Conservation (phyloP, 2,113 vertebrate species). For the Limanda limanda region DNA sequence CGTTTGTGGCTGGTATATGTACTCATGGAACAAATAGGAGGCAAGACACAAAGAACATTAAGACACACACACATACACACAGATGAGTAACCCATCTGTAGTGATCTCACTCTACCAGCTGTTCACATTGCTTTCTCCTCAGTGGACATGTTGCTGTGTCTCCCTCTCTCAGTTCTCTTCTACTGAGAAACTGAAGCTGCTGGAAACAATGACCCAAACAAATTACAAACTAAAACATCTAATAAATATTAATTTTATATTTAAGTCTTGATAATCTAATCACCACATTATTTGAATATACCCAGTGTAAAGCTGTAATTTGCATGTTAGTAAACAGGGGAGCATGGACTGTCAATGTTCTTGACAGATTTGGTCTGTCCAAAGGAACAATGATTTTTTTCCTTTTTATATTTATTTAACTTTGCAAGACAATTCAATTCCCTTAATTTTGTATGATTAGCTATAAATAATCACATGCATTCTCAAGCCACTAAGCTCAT, state of each 20-base stretch:
- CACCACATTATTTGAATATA: too few species aligned
- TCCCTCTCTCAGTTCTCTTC: slow-evolving; percentile 7
- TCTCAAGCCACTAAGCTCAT: too few species aligned
- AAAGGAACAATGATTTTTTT: too few species aligned
- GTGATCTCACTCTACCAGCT: slow-evolving; percentile 67
- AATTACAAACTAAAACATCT: too few species aligned
- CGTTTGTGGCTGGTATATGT: slow-evolving; percentile 39
- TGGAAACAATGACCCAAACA: too few species aligned
- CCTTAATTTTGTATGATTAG: too few species aligned
- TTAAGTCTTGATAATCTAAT: too few species aligned
- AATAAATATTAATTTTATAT: too few species aligned
- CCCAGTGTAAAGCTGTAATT: neutral
- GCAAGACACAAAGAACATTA: slow-evolving; percentile 60
- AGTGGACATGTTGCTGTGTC: slow-evolving; percentile 35
- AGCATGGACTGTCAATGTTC: neutral
- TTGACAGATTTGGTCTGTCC: too few species aligned
- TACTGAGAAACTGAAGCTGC: neutral
- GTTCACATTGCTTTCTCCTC: slow-evolving; percentile 76
- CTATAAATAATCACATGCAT: too few species aligned
- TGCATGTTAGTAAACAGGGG: neutral
- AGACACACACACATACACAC: slow-evolving; percentile 28
- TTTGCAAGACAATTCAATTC: too few species aligned
- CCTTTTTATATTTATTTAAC: too few species aligned
- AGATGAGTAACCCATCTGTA: slow-evolving; percentile 63
- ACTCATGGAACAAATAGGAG: slow-evolving; percentile 51